Percentiles rank a stretch among this genome's conserved stretches.
Evolutionary conservation across 1,140 invertebrate species (phyloP).

Genomic region (Aleiodes sp.): DNA sequence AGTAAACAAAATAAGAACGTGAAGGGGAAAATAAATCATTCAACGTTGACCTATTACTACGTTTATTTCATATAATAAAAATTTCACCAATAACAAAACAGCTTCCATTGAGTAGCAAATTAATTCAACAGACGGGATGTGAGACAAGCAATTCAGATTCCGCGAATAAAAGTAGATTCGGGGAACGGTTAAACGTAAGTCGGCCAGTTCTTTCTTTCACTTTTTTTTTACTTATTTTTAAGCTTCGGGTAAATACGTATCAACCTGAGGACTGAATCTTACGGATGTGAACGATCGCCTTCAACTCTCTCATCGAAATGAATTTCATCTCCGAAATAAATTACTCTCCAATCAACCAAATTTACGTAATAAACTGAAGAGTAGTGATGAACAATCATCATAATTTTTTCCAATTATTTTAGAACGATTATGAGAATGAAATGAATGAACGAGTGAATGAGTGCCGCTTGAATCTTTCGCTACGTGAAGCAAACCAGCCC

Average conservation of each 20-base stretch:
- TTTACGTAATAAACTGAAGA: no score
- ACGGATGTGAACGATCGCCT: background rate
- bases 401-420: background rate
- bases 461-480: background rate
- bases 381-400: no score
- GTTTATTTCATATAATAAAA: no score
- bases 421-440: background rate
- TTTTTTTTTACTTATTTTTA: constrained; percentile 20
- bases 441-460: background rate
- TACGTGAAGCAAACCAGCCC: background rate
- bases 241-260: no score
- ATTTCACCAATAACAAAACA: no score
- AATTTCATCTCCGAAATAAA: background rate
- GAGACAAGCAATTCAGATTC: background rate
- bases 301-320: constrained; percentile 1
- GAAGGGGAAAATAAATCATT: no score
- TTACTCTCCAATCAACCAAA: background rate
- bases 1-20: no score
- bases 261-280: background rate
- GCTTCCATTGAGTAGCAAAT: no score
- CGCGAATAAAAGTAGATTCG: constrained; percentile 24
- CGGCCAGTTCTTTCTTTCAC: constrained; percentile 16
- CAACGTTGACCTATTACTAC: no score
- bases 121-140: background rate
- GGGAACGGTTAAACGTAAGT: constrained; percentile 28